Base-by-base conservation (phyloP, 2,113 vertebrate species). In the Boleophthalmus pectinirostris region DNA sequence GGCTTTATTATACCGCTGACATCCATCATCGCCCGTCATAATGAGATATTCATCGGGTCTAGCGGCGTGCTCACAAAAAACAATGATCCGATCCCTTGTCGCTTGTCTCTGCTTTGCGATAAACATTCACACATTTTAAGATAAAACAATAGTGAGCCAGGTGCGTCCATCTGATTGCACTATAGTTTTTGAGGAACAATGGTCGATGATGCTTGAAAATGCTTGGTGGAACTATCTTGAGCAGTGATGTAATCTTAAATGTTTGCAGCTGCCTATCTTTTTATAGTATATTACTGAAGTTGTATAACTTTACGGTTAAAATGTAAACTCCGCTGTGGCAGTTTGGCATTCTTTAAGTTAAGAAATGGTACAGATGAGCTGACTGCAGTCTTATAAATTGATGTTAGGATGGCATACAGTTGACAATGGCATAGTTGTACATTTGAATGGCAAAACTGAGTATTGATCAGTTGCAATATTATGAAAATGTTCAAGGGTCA, bases 31-130 rank as follows among this genome's bases (percentile, higher is more conserved):
- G 67, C 57, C 70, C 45, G 67, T 82, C 82, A 68, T 84, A 89
- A 87, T 88, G 81, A 87, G 77, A 79, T 75, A 76, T 84, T 90
- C 82, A 84, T 88, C 77, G 83, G 83, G 79, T 72, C 33, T 66
- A 82, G 63, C 20, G 47, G 29, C 66, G 43, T 61, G 65, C 66
- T 66, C 70, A 54, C 51, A 51, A 82, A n/a, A 84, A 90, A 84
- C 67, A 86, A 85, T 84, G 74, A 89, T 74, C 21, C 8, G n/a
- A 70, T 73, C 58, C 16, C 3, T 67, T 20, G 35, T 80, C 69
- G 70, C 46, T 78, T 79, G 53, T 66, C 74, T 25, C 46, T 74
- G 29, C 56, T 68, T 45, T 43, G 73, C 45, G 73, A 53, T 33
- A 21, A 79, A 74, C 47, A 65, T 69, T 69, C 47, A 63, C n/a